A percentile compares a stretch with the other conserved stretches of the same genome.
Conservation (phyloP, 2,113 vertebrate species). For the Pithys albifrons region DNA sequence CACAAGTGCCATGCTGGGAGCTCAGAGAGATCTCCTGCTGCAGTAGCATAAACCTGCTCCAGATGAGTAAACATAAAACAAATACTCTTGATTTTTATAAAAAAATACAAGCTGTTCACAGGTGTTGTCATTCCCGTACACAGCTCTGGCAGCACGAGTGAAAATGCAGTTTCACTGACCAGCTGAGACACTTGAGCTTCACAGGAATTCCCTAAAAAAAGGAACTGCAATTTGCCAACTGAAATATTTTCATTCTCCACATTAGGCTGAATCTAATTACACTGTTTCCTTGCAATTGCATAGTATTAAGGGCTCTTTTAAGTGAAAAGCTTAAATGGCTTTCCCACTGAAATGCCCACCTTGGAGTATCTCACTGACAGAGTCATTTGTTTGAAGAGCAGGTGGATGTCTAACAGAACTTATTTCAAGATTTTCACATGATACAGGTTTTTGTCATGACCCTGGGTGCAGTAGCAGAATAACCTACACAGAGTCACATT, state of each 20-base stretch:
- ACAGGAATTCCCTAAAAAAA: slow-evolving; percentile 37
- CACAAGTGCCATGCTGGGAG: not conserved
- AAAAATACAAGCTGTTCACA: not conserved
- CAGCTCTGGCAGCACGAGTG: not conserved
- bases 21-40: not conserved
- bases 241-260: slow-evolving; percentile 49
- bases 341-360: not conserved
- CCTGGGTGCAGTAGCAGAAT: not conserved
- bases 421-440: not conserved
- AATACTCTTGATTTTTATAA: not conserved
- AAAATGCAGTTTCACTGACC: not conserved
- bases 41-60: not conserved
- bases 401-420: not conserved
- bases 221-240: slow-evolving; percentile 19
- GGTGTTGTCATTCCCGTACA: not conserved
- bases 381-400: not conserved
- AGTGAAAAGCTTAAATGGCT: not conserved
- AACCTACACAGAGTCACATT: not conserved
- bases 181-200: not conserved
- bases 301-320: not conserved
- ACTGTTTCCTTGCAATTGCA: slow-evolving; percentile 10
- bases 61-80: not conserved
- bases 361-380: not conserved
- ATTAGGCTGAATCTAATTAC: slow-evolving; percentile 46
- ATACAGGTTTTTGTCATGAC: not conserved